phyloP scores from a whole-genome alignment of 2,888 invertebrate genomes.

The Agonopterix heracliana region DNA sequence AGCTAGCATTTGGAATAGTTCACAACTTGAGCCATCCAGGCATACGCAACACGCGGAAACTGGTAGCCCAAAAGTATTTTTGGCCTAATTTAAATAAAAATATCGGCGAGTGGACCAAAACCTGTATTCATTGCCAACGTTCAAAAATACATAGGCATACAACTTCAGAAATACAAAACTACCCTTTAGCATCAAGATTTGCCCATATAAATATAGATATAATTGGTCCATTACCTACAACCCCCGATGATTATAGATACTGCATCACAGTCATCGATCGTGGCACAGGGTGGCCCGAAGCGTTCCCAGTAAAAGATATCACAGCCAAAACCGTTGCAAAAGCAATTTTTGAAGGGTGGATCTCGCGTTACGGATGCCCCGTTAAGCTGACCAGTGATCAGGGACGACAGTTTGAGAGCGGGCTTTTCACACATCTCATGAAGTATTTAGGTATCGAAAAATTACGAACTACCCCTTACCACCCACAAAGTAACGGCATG shows the following conservation, averaged over 20 bases:
- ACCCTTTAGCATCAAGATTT: conserved; percentile 4
- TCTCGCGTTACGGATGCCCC: conserved; percentile 17
- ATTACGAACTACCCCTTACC: conserved; percentile 16
- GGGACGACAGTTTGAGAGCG: conserved; percentile 15
- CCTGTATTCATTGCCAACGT: conserved; percentile 9
- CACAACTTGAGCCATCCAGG: conserved; percentile 1
- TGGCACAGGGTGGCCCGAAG: conserved; percentile 17
- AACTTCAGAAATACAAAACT: conserved; percentile 2
- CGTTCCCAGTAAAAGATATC: conserved; percentile 13
- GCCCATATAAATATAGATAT: conserved; percentile 13
- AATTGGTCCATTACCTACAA: conserved; percentile 6
- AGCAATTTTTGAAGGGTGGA: conserved; percentile 17
- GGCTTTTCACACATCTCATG: conserved; percentile 11
- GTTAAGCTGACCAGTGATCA: conserved; percentile 14
- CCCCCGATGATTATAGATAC: not conserved
- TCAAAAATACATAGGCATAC: conserved; percentile 12
- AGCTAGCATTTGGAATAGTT: not conserved
- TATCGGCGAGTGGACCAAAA: conserved; percentile 6
- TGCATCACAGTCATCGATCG: conserved; percentile 6
- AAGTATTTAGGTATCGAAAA: conserved; percentile 14
- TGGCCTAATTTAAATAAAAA: conserved; percentile 13
- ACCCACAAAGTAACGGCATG: conserved; percentile 16
- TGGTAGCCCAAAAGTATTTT: conserved; percentile 5
- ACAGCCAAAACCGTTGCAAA: conserved; percentile 15
- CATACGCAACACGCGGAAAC: conserved; percentile 2